A percentile compares a stretch with the other conserved stretches of the same genome.
These are phyloP conservation scores for Nomada hirtipes DNA, from an alignment of 2,888 invertebrate genomes.

Conservation along the genomic window DNA sequence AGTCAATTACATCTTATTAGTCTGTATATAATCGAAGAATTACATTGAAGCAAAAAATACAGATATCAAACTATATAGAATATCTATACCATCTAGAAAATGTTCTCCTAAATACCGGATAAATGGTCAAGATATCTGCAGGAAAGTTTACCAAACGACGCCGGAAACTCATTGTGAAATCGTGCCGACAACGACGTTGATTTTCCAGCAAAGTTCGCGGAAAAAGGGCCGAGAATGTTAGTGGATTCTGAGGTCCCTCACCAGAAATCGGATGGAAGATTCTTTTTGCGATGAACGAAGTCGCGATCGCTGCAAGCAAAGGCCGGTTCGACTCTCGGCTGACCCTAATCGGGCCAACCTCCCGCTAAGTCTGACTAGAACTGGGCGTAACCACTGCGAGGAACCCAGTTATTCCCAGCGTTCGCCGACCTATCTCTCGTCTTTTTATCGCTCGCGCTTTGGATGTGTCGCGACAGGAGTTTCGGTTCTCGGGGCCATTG, in stretches of 20 bases:
- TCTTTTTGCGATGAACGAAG: slow-evolving; percentile 61
- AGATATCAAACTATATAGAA: too few relatives aligned
- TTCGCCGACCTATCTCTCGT: slow-evolving; percentile 14
- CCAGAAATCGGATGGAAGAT: slow-evolving; percentile 40
- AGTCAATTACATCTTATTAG: too few relatives aligned
- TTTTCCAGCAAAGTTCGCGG: slow-evolving; percentile 40
- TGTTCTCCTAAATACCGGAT: not conserved
- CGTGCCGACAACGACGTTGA: slow-evolving; percentile 39
- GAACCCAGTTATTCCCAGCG: slow-evolving; percentile 59
- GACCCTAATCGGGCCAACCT: slow-evolving; percentile 72
- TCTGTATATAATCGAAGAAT: too few relatives aligned
- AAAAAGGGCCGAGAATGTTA: slow-evolving; percentile 30
- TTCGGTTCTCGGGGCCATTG: slow-evolving; percentile 35
- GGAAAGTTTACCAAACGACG: not conserved
- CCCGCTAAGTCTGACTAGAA: slow-evolving; percentile 75
- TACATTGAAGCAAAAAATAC: too few relatives aligned
- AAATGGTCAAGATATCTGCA: not conserved
- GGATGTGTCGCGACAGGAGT: slow-evolving; percentile 58
- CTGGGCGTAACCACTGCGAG: slow-evolving; percentile 80
- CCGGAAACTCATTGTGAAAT: slow-evolving; percentile 11
- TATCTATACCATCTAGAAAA: too few relatives aligned
- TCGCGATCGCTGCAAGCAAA: slow-evolving; percentile 55
- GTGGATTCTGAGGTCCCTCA: slow-evolving; percentile 25
- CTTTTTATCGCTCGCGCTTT: slow-evolving; percentile 54
- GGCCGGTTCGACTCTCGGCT: slow-evolving; percentile 65